Percentiles rank a stretch among this genome's conserved stretches.
phyloP scores from a whole-genome alignment of 1,140 invertebrate genomes.

The Drosophila neocordata region DNA sequence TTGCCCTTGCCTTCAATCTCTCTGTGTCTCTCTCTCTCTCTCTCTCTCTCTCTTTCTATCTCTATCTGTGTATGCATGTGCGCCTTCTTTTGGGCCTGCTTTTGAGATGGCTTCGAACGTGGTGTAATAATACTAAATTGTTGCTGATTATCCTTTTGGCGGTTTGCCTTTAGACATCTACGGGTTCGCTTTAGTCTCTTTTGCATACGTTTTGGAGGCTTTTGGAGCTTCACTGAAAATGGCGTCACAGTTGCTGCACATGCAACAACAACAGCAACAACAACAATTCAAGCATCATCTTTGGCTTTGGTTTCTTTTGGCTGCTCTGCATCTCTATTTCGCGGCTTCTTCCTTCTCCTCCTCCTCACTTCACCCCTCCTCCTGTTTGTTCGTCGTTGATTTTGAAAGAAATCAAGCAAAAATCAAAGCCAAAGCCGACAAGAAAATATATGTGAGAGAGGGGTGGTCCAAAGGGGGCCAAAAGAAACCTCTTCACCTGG shows the following conservation, averaged over 20 bases:
- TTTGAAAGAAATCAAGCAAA: conserved; percentile 82
- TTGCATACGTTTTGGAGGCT: conserved; percentile 67
- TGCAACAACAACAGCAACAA: conserved; percentile 39
- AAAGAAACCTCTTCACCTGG: conserved; percentile 16
- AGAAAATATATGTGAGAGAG: conserved; percentile 22
- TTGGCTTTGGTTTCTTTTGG: conserved; percentile 1
- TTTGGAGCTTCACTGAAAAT: conserved; percentile 61
- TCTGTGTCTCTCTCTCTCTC: too few relatives aligned
- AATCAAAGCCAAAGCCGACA: conserved; percentile 75
- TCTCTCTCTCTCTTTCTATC: too few relatives aligned
- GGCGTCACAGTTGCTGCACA: conserved; percentile 73
- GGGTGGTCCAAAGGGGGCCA: not conserved
- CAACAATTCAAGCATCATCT: conserved; percentile 36
- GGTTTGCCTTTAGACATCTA: conserved; percentile 79
- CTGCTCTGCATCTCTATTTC: conserved; percentile 74
- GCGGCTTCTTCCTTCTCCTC: conserved; percentile 28
- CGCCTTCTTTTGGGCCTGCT: conserved; percentile 13
- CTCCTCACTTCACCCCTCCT: not conserved
- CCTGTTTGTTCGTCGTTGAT: conserved; percentile 44
- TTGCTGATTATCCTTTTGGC: conserved; percentile 83
- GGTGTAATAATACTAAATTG: conserved; percentile 83
- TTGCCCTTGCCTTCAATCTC: too few relatives aligned
- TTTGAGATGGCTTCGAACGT: conserved; percentile 79
- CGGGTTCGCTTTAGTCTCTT: conserved; percentile 46
- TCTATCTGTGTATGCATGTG: not conserved